Conservation (phyloP, 2,113 vertebrate genomes). For the cattle (Bos taurus) region ARS-UCD2.0 NC_037328.1:157858501-157859000, state of each 20-base stretch:
- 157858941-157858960: background rate
- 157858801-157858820: background rate
- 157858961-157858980: background rate
- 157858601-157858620: background rate
- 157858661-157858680: background rate
- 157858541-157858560: slow-evolving; percentile 21
- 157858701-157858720: background rate
- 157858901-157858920: background rate
- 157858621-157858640: background rate
- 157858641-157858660: background rate
- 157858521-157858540: slow-evolving; percentile 3
- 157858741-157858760: background rate
- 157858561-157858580: background rate
- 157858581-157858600: slow-evolving; percentile 2
- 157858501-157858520: slow-evolving; percentile 6
- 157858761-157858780: background rate
- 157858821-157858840: background rate
- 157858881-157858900: background rate
- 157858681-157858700: background rate
- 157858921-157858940: background rate
- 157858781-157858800: background rate
- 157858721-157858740: background rate
- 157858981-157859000: background rate
- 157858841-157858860: background rate
- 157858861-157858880: background rate